Evolutionary conservation across 2,888 invertebrate genomes (phyloP).

Genomic region (Sericinus montela): DNA sequence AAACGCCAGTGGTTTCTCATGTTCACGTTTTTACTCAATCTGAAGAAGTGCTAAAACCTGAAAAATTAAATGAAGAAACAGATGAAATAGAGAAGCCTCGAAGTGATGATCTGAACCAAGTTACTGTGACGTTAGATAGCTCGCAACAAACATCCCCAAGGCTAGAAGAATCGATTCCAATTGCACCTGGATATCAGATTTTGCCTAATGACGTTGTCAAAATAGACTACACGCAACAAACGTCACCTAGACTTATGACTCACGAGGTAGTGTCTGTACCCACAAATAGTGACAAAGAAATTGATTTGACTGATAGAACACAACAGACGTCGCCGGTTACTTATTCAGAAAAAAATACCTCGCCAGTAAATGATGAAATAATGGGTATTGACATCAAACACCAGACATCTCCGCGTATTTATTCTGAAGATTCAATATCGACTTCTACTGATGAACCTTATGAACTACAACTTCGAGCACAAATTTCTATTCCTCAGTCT

Average conservation of each 20-base stretch:
- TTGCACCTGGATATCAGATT: conserved; percentile 5
- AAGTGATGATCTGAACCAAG: conserved; percentile 10
- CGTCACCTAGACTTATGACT: conserved; percentile 71
- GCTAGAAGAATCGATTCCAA: conserved; percentile 22
- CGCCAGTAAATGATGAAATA: conserved; percentile 16
- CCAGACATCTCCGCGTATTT: conserved; percentile 80
- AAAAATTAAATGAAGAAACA: conserved; percentile 21
- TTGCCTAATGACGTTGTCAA: conserved; percentile 24
- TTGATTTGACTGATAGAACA: conserved; percentile 15
- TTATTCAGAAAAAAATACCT: conserved; percentile 1
- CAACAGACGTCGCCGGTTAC: conserved; percentile 14
- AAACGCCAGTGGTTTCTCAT: conserved; percentile 58
- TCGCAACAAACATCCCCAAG: conserved; percentile 49
- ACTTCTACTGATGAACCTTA: conserved; percentile 77
- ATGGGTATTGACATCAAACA: conserved; percentile 35
- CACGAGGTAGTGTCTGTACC: conserved; percentile 14
- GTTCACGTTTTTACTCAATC: conserved; percentile 64
- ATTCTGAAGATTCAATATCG: conserved; percentile 71
- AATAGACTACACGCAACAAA: conserved; percentile 64
- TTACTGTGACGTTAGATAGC: conserved; percentile 32
- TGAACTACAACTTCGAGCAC: conserved; percentile 81
- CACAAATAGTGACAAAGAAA: conserved; percentile 13
- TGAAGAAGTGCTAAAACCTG: conserved; percentile 33
- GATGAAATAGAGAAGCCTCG: too few species aligned
- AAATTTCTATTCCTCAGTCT: conserved; percentile 74